Percentiles rank a stretch among this genome's conserved stretches.
These are phyloP conservation scores for Lanius collurio DNA, from an alignment of 2,113 vertebrate species.

Conservation along the genomic window DNA sequence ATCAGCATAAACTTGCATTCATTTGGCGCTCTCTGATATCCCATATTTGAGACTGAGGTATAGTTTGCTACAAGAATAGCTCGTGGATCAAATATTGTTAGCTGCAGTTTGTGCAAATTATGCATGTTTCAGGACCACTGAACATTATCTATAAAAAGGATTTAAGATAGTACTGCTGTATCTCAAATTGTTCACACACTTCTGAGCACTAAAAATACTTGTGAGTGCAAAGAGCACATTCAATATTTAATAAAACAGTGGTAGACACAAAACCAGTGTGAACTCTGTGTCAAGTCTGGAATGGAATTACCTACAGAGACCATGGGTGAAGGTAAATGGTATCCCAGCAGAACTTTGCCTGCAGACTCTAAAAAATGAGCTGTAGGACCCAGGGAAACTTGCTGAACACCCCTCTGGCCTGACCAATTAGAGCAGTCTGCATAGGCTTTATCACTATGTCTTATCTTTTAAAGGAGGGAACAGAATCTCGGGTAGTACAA, in stretches of 20 bases:
- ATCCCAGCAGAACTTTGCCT: not conserved
- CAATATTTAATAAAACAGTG: not conserved
- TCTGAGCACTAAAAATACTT: not conserved
- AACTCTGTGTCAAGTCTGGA: not conserved
- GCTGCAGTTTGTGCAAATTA: not conserved
- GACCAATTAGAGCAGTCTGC: not conserved
- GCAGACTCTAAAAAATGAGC: not conserved
- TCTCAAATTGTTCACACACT: not conserved
- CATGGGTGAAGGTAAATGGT: not conserved
- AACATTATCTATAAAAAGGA: not conserved
- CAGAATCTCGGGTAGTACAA: conserved; percentile 31
- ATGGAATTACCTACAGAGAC: not conserved
- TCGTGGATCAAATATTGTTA: not conserved
- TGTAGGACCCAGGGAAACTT: not conserved
- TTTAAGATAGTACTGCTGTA: not conserved
- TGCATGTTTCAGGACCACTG: not conserved
- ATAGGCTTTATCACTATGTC: not conserved
- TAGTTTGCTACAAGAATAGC: not conserved
- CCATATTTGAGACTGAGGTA: not conserved
- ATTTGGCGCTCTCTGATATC: not conserved
- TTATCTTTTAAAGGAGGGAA: not conserved
- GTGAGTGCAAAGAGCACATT: not conserved
- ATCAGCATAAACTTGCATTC: not conserved
- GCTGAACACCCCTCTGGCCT: not conserved
- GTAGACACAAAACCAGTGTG: not conserved